phyloP scores from a whole-genome alignment of 2,888 invertebrate genomes.

The Punctoribates punctum region DNA sequence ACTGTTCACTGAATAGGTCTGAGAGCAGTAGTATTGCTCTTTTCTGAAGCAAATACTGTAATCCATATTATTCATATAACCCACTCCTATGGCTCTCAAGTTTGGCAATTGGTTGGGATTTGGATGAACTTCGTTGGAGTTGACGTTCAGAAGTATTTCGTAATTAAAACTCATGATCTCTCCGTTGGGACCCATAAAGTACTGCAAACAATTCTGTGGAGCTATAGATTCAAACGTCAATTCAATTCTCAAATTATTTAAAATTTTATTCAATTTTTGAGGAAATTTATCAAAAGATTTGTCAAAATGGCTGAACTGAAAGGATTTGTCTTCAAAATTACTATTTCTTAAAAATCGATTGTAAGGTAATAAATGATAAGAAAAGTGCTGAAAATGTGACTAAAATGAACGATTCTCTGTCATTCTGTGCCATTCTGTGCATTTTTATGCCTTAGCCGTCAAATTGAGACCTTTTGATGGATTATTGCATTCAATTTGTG shows the following conservation, averaged over 20 bases:
- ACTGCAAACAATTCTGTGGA: conserved; percentile 64
- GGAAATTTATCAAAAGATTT: too few species aligned
- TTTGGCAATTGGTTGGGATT: not conserved
- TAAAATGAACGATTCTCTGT: too few species aligned
- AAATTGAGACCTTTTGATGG: conserved; percentile 43
- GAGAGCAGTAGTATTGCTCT: conserved; percentile 80
- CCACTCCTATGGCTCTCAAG: not conserved
- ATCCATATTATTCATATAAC: conserved; percentile 73
- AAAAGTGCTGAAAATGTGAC: too few species aligned
- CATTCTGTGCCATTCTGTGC: not conserved
- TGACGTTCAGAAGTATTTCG: conserved; percentile 55
- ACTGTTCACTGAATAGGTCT: conserved; percentile 52
- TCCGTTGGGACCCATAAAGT: conserved; percentile 73
- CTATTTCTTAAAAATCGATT: too few species aligned
- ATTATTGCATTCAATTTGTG: conserved; percentile 47
- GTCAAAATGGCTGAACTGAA: too few species aligned
- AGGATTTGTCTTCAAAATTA: too few species aligned
- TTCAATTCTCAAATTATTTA: not conserved
- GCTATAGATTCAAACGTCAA: conserved; percentile 39
- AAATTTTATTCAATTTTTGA: too few species aligned
- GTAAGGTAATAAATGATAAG: too few species aligned
- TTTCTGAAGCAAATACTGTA: conserved; percentile 79
- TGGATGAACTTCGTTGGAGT: not conserved
- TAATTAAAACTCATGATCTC: conserved; percentile 79
- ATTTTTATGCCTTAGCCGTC: not conserved